Evolutionary conservation across 2,888 invertebrate species (phyloP).

Genomic region (Nysson spinosus): DNA sequence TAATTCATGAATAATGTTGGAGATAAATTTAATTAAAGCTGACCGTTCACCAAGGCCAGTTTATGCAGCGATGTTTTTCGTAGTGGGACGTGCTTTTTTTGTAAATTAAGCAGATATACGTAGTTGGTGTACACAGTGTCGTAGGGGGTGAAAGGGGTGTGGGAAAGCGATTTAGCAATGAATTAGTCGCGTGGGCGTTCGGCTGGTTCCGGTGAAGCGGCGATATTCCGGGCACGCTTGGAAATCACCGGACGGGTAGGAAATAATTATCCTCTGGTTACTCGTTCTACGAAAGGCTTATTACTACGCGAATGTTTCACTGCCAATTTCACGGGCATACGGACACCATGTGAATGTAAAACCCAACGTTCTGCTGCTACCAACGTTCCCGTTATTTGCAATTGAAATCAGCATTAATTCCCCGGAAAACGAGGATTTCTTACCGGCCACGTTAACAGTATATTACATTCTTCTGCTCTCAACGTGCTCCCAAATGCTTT

Average conservation of each 20-base stretch:
- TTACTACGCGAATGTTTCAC: conserved; percentile 24
- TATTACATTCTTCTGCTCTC: too few relatives aligned
- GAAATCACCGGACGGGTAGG: conserved; percentile 15
- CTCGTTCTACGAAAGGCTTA: conserved; percentile 23
- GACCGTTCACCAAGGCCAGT: too few relatives aligned
- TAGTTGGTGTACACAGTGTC: neutral
- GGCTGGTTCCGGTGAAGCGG: neutral
- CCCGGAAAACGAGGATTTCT: conserved; percentile 4
- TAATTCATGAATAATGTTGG: too few relatives aligned
- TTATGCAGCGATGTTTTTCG: too few relatives aligned
- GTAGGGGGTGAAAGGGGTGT: neutral
- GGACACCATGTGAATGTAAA: conserved; percentile 7
- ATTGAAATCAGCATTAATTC: conserved; percentile 18
- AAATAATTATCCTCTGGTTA: conserved; percentile 32
- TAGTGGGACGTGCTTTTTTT: too few relatives aligned
- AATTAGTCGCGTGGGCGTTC: conserved; percentile 16
- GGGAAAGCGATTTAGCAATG: neutral
- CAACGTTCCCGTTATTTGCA: neutral
- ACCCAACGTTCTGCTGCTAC: conserved; percentile 1
- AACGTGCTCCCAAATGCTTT: too few relatives aligned
- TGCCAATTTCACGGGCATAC: conserved; percentile 20
- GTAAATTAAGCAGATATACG: too few relatives aligned
- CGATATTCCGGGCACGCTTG: conserved; percentile 28
- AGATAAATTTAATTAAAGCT: too few relatives aligned
- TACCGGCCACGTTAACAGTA: too few relatives aligned